Percentiles rank a stretch among this genome's conserved stretches.
phyloP scores from a whole-genome alignment of 2,888 invertebrate species.

The Stenichneumon culpator region DNA sequence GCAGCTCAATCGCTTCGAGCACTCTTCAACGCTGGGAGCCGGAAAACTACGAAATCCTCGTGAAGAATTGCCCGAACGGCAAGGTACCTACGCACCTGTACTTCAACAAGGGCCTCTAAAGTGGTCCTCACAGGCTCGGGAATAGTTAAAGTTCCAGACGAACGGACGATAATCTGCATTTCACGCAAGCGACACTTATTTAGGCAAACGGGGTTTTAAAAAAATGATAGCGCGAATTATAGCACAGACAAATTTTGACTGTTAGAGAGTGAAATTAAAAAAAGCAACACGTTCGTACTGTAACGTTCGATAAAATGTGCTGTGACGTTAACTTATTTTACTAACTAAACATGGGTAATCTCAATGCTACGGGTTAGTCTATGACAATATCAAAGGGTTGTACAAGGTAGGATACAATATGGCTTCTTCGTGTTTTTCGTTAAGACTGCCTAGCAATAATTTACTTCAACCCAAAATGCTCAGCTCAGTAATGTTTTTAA shows the following conservation, averaged over 20 bases:
- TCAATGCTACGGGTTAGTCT: constrained; percentile 37
- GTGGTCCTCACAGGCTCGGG: constrained; percentile 32
- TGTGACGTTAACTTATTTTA: constrained; percentile 60
- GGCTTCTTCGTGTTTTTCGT: constrained; percentile 47
- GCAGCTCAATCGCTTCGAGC: constrained; percentile 90
- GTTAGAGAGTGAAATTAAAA: constrained; percentile 32
- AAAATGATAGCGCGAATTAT: constrained; percentile 36
- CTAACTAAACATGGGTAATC: constrained; percentile 32
- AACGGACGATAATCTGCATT: constrained; percentile 45
- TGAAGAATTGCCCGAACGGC: constrained; percentile 88
- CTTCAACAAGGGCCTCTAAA: constrained; percentile 96
- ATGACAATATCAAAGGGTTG: constrained; percentile 55
- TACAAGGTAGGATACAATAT: constrained; percentile 30
- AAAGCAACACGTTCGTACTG: constrained; percentile 28
- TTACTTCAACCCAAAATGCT: constrained; percentile 36
- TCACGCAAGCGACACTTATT: constrained; percentile 25
- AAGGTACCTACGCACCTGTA: constrained; percentile 91
- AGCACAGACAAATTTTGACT: constrained; percentile 46
- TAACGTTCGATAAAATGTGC: constrained; percentile 53
- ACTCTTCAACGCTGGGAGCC: constrained; percentile 91
- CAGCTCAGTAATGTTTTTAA: constrained; percentile 15
- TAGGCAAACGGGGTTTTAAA: not conserved
- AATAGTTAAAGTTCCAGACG: constrained; percentile 41
- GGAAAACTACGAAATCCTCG: constrained; percentile 90
- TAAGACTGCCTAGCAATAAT: constrained; percentile 63